A percentile compares a stretch with the other conserved stretches of the same genome.
These are phyloP conservation scores for Sialis lutaria DNA, from an alignment of 2,888 invertebrate species.

Conservation along the genomic window DNA sequence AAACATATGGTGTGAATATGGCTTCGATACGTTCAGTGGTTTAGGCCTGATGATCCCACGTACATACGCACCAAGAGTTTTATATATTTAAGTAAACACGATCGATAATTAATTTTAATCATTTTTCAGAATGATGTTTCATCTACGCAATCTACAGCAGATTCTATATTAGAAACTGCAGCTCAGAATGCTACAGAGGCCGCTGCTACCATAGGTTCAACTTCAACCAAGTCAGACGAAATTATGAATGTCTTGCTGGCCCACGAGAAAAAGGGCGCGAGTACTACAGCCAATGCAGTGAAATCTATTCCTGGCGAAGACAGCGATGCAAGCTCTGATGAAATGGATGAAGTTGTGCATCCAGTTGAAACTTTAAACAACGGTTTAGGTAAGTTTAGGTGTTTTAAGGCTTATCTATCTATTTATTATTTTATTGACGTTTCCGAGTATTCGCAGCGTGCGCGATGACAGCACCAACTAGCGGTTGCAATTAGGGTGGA, in stretches of 20 bases:
- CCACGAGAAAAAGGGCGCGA: constrained; percentile 62
- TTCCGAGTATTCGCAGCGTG: too few species aligned
- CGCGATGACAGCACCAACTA: too few species aligned
- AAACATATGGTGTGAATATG: too few species aligned
- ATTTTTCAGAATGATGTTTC: constrained; percentile 7
- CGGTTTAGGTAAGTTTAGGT: background rate
- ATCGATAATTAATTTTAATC: background rate
- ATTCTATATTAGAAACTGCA: constrained; percentile 32
- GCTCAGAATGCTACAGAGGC: constrained; percentile 12
- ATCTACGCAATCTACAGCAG: constrained; percentile 22
- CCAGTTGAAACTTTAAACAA: background rate
- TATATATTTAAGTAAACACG: constrained; percentile 3
- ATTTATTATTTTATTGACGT: too few species aligned
- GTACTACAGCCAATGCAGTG: constrained; percentile 36
- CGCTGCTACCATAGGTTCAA: constrained; percentile 21
- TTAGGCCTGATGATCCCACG: too few species aligned
- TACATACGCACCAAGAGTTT: too few species aligned
- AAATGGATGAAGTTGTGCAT: constrained; percentile 45
- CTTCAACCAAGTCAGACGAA: constrained; percentile 55
- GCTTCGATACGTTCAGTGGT: too few species aligned
- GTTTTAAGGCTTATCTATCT: too few species aligned
- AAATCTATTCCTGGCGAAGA: constrained; percentile 38
- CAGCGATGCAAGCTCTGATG: constrained; percentile 71
- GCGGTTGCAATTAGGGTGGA: too few species aligned
- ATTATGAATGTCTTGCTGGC: constrained; percentile 84